Evolutionary conservation across 2,888 invertebrate genomes (phyloP).

Genomic region (Pseudococcus jackbeardsleyi): DNA sequence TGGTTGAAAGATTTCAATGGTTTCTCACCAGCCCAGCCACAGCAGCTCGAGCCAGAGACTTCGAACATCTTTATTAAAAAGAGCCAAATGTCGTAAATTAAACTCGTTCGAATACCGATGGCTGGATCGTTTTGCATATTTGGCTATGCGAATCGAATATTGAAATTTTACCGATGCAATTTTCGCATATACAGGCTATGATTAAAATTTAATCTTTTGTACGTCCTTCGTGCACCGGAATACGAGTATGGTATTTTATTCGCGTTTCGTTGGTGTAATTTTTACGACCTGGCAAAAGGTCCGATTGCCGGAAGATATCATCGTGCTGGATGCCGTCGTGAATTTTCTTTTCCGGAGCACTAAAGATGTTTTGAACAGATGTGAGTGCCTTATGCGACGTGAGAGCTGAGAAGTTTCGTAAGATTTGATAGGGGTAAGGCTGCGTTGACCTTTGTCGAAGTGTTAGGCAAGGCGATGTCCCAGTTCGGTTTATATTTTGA

Average conservation of each 20-base stretch:
- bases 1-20: neutral
- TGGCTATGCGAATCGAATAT: conserved; percentile 37
- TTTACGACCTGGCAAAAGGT: conserved; percentile 33
- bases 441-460: too few species aligned
- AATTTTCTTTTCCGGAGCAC: too few species aligned
- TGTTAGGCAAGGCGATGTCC: too few species aligned
- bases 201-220: conserved; percentile 24
- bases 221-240: neutral
- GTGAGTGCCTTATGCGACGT: too few species aligned
- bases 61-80: conserved; percentile 15
- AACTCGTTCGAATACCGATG: neutral
- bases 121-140: conserved; percentile 12
- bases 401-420: too few species aligned
- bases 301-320: neutral
- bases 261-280: neutral
- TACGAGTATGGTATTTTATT: neutral
- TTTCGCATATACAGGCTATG: neutral
- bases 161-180: conserved; percentile 15
- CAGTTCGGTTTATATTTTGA: too few species aligned
- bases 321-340: too few species aligned
- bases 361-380: too few species aligned
- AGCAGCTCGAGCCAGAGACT: neutral
- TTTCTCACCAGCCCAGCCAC: neutral
- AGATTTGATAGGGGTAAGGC: too few species aligned
- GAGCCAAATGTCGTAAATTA: conserved; percentile 42